A percentile compares a stretch with the other conserved stretches of the same genome.
These are phyloP conservation scores for Lagodon rhomboides DNA, from an alignment of 2,797 vertebrate genomes.

Conservation along the genomic window DNA sequence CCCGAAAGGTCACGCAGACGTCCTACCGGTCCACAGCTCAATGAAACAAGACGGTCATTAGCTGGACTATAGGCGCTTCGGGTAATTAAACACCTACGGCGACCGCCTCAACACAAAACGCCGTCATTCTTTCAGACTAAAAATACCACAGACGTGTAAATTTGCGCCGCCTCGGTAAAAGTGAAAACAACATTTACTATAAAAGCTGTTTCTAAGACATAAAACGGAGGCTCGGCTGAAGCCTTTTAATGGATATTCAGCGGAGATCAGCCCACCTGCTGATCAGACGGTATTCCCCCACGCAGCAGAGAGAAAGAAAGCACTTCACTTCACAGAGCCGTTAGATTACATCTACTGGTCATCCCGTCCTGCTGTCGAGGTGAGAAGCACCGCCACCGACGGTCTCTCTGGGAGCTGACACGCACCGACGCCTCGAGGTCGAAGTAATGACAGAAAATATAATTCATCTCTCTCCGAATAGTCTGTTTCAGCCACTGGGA, in stretches of 20 bases:
- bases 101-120: background rate
- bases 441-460: constrained; percentile 14
- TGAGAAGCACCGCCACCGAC: background rate
- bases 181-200: background rate
- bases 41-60: constrained; percentile 44
- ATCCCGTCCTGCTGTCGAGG: background rate
- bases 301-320: constrained; percentile 11
- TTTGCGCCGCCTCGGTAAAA: background rate
- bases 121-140: background rate
- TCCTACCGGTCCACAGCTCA: constrained; percentile 30
- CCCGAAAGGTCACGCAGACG: constrained; percentile 49
- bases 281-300: constrained; percentile 26
- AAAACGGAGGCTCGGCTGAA: background rate
- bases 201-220: background rate
- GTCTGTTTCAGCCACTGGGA: constrained; percentile 19
- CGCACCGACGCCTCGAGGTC: constrained; percentile 1
- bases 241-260: background rate
- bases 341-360: background rate
- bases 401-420: background rate
- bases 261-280: constrained; percentile 12
- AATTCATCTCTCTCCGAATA: constrained; percentile 12
- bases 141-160: background rate
- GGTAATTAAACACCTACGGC: constrained; percentile 40
- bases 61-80: constrained; percentile 18
- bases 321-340: constrained; percentile 6